Percentiles rank a stretch among this genome's conserved stretches.
phyloP scores from a whole-genome alignment of 2,113 vertebrate species.

The Odobenus rosmarus region DNA sequence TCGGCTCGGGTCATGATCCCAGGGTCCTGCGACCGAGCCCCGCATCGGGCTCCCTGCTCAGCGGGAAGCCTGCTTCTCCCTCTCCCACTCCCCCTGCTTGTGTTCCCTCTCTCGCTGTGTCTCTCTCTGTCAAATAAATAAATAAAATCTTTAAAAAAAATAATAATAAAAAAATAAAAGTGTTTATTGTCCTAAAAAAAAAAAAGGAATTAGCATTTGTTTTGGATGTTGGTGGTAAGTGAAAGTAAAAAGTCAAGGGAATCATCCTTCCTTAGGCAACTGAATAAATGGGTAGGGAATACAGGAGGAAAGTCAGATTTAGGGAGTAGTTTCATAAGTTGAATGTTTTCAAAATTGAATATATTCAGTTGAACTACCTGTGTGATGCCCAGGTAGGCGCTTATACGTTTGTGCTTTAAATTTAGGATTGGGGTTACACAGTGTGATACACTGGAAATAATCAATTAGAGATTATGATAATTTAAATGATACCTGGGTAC shows the following conservation, averaged over 20 bases:
- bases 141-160: too few species aligned
- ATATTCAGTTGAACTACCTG: background rate
- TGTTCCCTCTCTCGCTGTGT: too few species aligned
- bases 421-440: background rate
- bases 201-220: background rate
- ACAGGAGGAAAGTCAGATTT: background rate
- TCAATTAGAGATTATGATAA: background rate
- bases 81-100: too few species aligned
- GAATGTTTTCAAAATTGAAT: background rate
- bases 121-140: too few species aligned
- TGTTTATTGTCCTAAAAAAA: slow-evolving; percentile 38
- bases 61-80: too few species aligned
- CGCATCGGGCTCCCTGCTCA: too few species aligned
- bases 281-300: fast-evolving
- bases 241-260: background rate
- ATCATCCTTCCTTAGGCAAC: background rate
- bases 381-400: background rate
- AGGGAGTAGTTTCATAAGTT: background rate
- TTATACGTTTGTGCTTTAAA: background rate
- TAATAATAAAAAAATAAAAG: too few species aligned
- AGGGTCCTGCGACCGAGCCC: too few species aligned
- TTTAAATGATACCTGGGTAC: background rate
- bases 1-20: too few species aligned
- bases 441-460: background rate
- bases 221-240: background rate